Base-by-base conservation (phyloP, 2,888 invertebrate species). In the Pseudococcus viburni region DNA sequence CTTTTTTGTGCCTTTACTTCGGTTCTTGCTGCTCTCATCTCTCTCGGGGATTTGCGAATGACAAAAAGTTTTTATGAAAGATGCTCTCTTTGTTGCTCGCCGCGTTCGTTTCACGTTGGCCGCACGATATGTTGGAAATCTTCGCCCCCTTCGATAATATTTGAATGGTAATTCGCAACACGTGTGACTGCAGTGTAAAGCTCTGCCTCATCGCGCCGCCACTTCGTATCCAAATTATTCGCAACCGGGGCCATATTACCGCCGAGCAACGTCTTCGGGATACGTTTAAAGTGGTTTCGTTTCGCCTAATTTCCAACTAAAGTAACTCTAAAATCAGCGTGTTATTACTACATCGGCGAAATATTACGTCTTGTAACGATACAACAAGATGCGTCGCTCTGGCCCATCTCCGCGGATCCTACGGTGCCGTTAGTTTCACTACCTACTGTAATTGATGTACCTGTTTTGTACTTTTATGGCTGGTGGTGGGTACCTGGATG, bases 81-180 rank as follows among this genome's bases (percentile, higher is more conserved):
- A 80, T 42, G 42, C 19, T 59, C 19, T 59, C 19, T 9, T 59
- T 59, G 19, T 59, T 19, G 55, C 55, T 59, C 59, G 11, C 26
- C 26, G 11, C 80, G n/a, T 42, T 22, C 26, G 26, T 33, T 33
- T 33, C 26, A 33, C 26, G 80, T 80, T 80, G 42, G 80, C 80
- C 42, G 15, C 39, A 80, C 42, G 68, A 80, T 42, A 80, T 80
- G 39, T 80, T 39, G n/a, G 42, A 42, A 80, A 80, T 80, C 42
- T 80, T 80, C 42, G 80, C 80, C 26, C 46, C 42, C 26, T 39
- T 42, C 80, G 80, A 80, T 80, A 80, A 80, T 80, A 80, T 80
- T 80, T 80, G 80, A 80, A 80, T 80, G 80, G 80, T 80, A 80
- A 80, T 80, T 80, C 80, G 80, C 80, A 19, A 80, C 80, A 80